phyloP scores from a whole-genome alignment of 2,888 invertebrate genomes.

The Zeuzera pyrina region DNA sequence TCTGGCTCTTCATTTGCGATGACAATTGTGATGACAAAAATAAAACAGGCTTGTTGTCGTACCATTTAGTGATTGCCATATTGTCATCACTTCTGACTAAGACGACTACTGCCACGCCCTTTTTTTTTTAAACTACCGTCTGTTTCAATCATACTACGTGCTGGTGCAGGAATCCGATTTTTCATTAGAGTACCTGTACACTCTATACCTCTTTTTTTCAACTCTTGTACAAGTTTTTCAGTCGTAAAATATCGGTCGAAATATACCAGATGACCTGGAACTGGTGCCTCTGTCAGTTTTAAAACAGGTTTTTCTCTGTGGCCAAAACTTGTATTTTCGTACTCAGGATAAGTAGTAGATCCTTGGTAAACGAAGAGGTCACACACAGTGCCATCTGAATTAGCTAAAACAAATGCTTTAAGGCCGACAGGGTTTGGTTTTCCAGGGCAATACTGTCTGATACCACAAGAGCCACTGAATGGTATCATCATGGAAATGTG shows the following conservation, averaged over 20 bases:
- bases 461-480: conserved; percentile 10
- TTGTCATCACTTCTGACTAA: neutral
- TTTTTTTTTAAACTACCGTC: neutral
- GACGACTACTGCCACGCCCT: conserved; percentile 1
- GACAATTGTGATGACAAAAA: conserved; percentile 8
- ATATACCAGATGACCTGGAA: conserved; percentile 3
- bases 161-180: conserved; percentile 1
- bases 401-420: conserved; percentile 1
- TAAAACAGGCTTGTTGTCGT: conserved; percentile 13
- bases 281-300: neutral
- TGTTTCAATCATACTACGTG: neutral
- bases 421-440: conserved; percentile 1
- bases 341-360: conserved; percentile 1
- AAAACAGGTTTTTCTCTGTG: conserved; percentile 1
- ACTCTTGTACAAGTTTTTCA: neutral
- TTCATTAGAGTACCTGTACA: conserved; percentile 3
- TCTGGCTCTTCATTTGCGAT: conserved; percentile 8
- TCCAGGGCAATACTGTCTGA: conserved; percentile 10
- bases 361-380: conserved; percentile 1
- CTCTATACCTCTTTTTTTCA: conserved; percentile 1
- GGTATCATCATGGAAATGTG: conserved; percentile 12
- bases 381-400: neutral
- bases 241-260: conserved; percentile 3
- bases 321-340: conserved; percentile 1
- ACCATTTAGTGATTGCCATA: conserved; percentile 12